A percentile compares a stretch with the other conserved stretches of the same genome.
These are phyloP conservation scores for Leptopterna dolabrata DNA, from an alignment of 2,888 invertebrate genomes.

Conservation along the genomic window DNA sequence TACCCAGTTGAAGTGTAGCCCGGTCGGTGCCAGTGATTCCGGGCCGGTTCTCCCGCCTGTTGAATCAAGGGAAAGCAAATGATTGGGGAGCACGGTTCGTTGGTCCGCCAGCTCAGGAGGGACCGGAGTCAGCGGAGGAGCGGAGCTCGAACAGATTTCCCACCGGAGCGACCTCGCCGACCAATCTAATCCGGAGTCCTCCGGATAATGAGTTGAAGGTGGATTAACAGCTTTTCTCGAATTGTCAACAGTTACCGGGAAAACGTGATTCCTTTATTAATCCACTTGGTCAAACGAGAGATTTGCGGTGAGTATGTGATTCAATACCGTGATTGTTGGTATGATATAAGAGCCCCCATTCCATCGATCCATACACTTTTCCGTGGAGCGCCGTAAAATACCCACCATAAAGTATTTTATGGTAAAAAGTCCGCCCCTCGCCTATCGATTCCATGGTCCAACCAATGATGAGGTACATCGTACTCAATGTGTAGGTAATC, in stretches of 20 bases:
- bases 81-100: conserved; percentile 1
- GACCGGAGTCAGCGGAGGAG: conserved; percentile 5
- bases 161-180: background rate
- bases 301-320: too few relatives aligned
- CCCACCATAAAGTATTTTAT: too few relatives aligned
- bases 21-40: background rate
- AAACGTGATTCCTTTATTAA: background rate
- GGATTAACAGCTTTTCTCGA: background rate
- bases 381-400: too few relatives aligned
- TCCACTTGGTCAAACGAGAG: too few relatives aligned
- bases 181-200: background rate
- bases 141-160: background rate
- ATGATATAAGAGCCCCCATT: too few relatives aligned
- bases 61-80: background rate
- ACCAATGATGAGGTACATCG: too few relatives aligned
- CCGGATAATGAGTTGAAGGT: background rate
- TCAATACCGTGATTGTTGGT: too few relatives aligned
- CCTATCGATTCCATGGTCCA: too few relatives aligned
- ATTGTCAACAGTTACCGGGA: background rate
- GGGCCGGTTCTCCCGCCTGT: background rate
- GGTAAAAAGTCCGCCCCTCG: too few relatives aligned
- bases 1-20: background rate
- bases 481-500: too few relatives aligned
- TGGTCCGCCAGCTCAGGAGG: background rate
- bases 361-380: too few relatives aligned